A percentile compares a stretch with the other conserved stretches of the same genome.
These are phyloP conservation scores for Ranitomeya imitator DNA, from an alignment of 2,113 vertebrate species.

Conservation along the genomic window DNA sequence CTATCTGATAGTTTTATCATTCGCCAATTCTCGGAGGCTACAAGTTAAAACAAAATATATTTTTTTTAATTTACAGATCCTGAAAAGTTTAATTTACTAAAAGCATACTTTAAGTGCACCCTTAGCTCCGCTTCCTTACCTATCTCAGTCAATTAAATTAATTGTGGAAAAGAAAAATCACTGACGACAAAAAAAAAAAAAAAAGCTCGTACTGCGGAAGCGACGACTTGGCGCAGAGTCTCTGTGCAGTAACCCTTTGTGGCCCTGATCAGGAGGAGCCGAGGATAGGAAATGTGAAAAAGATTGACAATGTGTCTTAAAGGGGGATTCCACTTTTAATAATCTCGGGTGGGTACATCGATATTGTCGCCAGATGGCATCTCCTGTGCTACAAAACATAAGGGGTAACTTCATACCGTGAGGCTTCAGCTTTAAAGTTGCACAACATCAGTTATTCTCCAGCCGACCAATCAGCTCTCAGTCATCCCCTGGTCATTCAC, in stretches of 20 bases:
- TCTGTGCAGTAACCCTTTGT: background rate
- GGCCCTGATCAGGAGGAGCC: background rate
- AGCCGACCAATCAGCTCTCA: too few relatives aligned
- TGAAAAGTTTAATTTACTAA: conserved; percentile 56
- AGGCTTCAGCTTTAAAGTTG: too few relatives aligned
- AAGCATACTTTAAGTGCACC: conserved; percentile 45
- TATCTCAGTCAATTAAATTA: conserved; percentile 53
- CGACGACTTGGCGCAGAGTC: conserved; percentile 4
- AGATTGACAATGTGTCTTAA: background rate
- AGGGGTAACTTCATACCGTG: too few relatives aligned
- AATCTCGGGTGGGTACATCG: background rate
- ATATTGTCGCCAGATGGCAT: background rate
- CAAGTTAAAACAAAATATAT: conserved; percentile 20
- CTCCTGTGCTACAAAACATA: too few relatives aligned
- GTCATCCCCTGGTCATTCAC: too few relatives aligned
- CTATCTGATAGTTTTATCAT: background rate
- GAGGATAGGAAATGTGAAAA: background rate
- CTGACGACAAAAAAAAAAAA: conserved; percentile 1
- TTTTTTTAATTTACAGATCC: conserved; percentile 37
- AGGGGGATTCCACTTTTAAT: background rate
- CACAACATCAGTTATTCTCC: too few relatives aligned
- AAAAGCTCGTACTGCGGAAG: background rate
- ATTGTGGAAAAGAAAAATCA: conserved; percentile 42
- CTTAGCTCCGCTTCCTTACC: conserved; percentile 37
- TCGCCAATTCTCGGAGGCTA: background rate